phyloP scores from a whole-genome alignment of 2,888 invertebrate species.

The Pachliopta kotzebuea region DNA sequence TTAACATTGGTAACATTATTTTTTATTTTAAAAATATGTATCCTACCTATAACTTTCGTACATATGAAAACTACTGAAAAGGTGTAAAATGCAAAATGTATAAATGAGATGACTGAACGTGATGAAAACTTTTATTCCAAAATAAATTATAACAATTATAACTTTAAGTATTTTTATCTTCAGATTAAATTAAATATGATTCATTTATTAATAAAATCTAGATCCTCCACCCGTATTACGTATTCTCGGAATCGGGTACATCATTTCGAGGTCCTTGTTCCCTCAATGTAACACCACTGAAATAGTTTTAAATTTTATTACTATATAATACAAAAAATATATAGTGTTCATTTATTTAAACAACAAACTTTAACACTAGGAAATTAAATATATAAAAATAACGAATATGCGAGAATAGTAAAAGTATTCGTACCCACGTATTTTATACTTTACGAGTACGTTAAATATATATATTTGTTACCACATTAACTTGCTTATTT shows the following conservation, averaged over 20 bases:
- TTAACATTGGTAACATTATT: too few relatives aligned
- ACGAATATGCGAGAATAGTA: too few relatives aligned
- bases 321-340: not conserved
- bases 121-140: conserved; percentile 8
- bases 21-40: too few relatives aligned
- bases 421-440: too few relatives aligned
- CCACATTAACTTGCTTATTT: too few relatives aligned
- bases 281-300: conserved; percentile 19
- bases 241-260: conserved; percentile 13
- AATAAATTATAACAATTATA: conserved; percentile 10
- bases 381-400: too few relatives aligned
- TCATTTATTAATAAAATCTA: not conserved
- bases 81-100: not conserved
- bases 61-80: too few relatives aligned
- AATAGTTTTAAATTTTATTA: conserved; percentile 12
- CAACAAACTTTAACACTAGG: too few relatives aligned
- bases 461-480: too few relatives aligned
- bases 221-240: conserved; percentile 1
- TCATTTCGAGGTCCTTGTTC: conserved; percentile 21
- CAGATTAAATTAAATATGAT: not conserved
- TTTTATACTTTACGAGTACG: too few relatives aligned
- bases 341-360: not conserved
- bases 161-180: not conserved
- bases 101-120: conserved; percentile 10
- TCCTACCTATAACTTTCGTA: too few relatives aligned